Conservation (phyloP, 2,113 vertebrate genomes). For the Oryzias celebensis region DNA sequence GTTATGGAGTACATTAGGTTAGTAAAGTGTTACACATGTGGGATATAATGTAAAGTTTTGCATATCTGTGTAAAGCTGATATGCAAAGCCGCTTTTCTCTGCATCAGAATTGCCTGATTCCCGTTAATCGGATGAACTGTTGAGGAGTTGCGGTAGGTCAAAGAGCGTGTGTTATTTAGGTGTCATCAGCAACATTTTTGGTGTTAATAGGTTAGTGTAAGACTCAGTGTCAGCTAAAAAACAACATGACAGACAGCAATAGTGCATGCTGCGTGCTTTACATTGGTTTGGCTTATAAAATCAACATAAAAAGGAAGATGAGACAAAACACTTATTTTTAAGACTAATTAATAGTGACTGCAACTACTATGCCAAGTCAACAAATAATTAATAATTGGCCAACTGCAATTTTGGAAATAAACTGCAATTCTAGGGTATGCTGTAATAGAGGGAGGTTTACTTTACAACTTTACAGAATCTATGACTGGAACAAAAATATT, state of each 20-base stretch:
- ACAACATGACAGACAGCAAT: background rate
- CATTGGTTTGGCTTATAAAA: conserved; percentile 3
- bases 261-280: no score
- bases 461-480: background rate
- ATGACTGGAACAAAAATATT: background rate
- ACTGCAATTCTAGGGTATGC: background rate
- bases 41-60: no score
- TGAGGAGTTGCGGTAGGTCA: no score
- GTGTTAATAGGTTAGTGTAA: background rate
- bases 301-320: conserved; percentile 2
- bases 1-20: no score
- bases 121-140: no score
- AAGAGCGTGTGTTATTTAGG: no score
- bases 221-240: background rate
- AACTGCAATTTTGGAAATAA: conserved; percentile 4
- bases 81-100: no score
- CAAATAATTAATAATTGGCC: background rate
- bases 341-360: conserved; percentile 11
- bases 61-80: no score
- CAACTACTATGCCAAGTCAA: conserved; percentile 4
- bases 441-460: conserved; percentile 13
- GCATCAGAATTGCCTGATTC: no score
- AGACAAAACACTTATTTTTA: conserved; percentile 2
- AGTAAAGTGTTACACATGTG: no score
- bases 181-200: background rate